Percentiles rank a stretch among this genome's conserved stretches.
Conservation (phyloP, 35 echinoderm and acorn worm genomes). For the Amphiura filiformis region DNA sequence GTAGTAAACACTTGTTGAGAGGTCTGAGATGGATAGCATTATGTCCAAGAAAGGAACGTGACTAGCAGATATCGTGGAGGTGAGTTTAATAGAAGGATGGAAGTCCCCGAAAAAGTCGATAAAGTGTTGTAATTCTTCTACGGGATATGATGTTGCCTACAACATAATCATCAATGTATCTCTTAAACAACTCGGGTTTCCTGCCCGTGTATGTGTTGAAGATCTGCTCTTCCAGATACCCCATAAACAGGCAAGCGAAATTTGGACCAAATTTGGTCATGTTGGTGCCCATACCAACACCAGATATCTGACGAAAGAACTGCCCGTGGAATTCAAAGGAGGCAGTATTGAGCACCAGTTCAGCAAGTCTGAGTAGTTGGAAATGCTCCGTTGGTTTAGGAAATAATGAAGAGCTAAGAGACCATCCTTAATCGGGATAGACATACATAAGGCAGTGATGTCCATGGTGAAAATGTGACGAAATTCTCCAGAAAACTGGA, state of each 20-base stretch:
- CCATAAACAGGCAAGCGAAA: slow-evolving; percentile 17
- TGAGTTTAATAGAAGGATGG: background rate
- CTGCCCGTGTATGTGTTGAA: background rate
- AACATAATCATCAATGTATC: slow-evolving; percentile 19
- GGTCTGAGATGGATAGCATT: background rate
- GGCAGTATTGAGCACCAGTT: background rate
- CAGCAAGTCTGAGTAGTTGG: background rate
- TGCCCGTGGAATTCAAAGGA: slow-evolving; percentile 11
- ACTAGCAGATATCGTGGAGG: background rate
- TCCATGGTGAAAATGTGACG: slow-evolving; percentile 9
- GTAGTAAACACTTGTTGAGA: slow-evolving; percentile 10
- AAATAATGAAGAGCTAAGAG: background rate
- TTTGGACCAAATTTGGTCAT: background rate
- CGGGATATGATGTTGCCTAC: background rate
- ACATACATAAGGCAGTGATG: background rate
- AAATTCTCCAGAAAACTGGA: background rate
- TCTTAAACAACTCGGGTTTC: background rate
- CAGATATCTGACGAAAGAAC: background rate
- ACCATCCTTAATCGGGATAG: background rate
- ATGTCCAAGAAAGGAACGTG: background rate
- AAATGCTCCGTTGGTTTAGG: background rate
- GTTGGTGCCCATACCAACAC: too few species aligned
- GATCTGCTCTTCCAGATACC: background rate
- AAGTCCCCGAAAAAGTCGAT: background rate
- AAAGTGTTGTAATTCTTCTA: background rate